Conservation (phyloP, 2,888 invertebrate species). For the Lasiommata megera region DNA sequence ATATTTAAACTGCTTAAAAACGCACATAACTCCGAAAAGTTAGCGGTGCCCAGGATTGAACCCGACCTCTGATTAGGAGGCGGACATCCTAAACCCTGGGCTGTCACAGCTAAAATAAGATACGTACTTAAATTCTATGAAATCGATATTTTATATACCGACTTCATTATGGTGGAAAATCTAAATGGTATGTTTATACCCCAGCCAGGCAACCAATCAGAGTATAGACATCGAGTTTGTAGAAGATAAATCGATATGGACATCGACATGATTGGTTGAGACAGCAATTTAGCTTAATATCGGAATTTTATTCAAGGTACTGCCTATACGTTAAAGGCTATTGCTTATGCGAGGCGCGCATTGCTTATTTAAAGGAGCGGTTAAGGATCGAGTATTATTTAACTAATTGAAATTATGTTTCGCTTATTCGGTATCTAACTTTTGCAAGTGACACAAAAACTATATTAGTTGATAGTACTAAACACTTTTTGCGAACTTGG, state of each 20-base stretch:
- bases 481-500: too few relatives aligned
- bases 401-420: background rate
- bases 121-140: too few relatives aligned
- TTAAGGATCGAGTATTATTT: background rate
- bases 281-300: slow-evolving; percentile 6
- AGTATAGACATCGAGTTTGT: background rate
- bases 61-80: too few relatives aligned
- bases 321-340: background rate
- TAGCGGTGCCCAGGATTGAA: too few relatives aligned
- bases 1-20: too few relatives aligned
- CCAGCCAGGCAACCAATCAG: background rate
- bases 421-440: too few relatives aligned
- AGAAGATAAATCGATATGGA: slow-evolving; percentile 18
- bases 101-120: too few relatives aligned
- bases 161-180: background rate
- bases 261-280: slow-evolving; percentile 18
- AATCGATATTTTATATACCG: too few relatives aligned
- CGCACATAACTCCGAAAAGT: too few relatives aligned
- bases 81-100: too few relatives aligned
- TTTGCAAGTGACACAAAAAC: too few relatives aligned
- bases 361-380: background rate
- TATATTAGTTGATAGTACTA: too few relatives aligned
- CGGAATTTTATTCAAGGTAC: slow-evolving; percentile 15
- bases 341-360: background rate
- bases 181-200: background rate